Evolutionary conservation across 2,113 vertebrate genomes (phyloP), one percentile per base, ranked within the genome.

Genomic region (Noturus placidus): DNA sequence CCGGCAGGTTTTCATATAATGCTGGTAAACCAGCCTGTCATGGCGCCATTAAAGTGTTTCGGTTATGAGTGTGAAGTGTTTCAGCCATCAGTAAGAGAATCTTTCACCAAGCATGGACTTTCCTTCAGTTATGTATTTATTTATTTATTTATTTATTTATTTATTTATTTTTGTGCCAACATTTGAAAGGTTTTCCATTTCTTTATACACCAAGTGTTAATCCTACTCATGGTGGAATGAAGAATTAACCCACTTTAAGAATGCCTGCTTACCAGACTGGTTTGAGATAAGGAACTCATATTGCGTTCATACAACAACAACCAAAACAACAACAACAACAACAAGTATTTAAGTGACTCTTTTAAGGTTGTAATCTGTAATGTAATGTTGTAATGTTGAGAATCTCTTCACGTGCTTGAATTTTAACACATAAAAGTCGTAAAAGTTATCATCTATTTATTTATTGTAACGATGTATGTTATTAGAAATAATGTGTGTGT

Each of bases 241-340:
- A 85, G 85, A 67, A 90, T 89, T 87, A 87, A 83, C 77, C 78
- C 85, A 80, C 52, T 38, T 50, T 14, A 78, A 77, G 33, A 81
- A 63, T 59, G 76, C 57, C 63, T 67, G 74, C 22, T 54, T 56
- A n/a, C 50, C 70, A 67, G 72, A 52, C 57, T 86, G 80, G 70
- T 82, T 30, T 46, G 35, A 67, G 59, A 38, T 83, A 50, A 83
- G 81, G 27, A 65, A 19, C 2, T 4, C 25, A n/a, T n/a, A n/a
- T 13, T 3, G 11, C 52, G 46, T 25, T 46, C 2, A 76, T 27
- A 25, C 8, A 5, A 30, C 3, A n/a, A 35, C 17, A 38, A 38
- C 35, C 14, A 69, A 65, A 65, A 61, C 59, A 61, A 61, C 5
- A 61, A 11, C 15, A 56, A 56, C 15, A 13, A 56, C 14, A 56